Evolutionary conservation across 2,888 invertebrate species (phyloP), one percentile per base, ranked within the genome.

Genomic region (Gymnoscelis rufifasciata): DNA sequence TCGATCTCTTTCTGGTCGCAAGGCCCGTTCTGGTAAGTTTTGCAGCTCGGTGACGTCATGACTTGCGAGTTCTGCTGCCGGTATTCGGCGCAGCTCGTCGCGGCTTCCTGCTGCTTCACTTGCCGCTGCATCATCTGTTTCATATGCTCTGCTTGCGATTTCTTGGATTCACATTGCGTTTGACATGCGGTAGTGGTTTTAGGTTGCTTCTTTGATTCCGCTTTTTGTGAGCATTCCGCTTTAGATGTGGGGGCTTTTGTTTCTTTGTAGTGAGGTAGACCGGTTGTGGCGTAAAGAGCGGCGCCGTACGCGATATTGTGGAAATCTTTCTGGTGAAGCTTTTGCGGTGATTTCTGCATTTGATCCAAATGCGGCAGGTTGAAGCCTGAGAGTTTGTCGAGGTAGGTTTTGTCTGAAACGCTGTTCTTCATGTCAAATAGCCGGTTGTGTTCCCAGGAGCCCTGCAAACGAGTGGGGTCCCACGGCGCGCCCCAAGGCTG

Each of bases 321-420:
- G 38, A 87, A 86, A 47, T 88, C 88, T 52, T 88, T 88, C 54
- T 88, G 88, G 48, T 90, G 90, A 45, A 90, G 76, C 55, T 89
- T 90, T 51, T 91, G 91, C 6, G 91, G 91, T 0, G 89, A 90
- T 56, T 91, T 91, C 51, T 90, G 91, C 66, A 88, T 86, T 50
- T 90, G 83, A 48, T 91, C 91, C 39, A 91, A 70, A 54, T 90
- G 90, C 1, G 91, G 87, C 0, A 91, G 69, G 60, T 91, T 91
- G 58, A 91, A 91, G 0, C 90, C 82, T 52, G 87, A 81, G 44
- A 90, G 90, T 54, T 89, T 89, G 57, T 93, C 92, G 68, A 92
- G 76, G 61, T 91, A 91, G 48, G 83, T 89, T 56, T 91, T 90
- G 30, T 89, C 88, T 33, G 74, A 89, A 28, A 88, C 88, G 30